Evolutionary conservation across 2,888 invertebrate species (phyloP).

Genomic region (Archaeoteleia sp.): DNA sequence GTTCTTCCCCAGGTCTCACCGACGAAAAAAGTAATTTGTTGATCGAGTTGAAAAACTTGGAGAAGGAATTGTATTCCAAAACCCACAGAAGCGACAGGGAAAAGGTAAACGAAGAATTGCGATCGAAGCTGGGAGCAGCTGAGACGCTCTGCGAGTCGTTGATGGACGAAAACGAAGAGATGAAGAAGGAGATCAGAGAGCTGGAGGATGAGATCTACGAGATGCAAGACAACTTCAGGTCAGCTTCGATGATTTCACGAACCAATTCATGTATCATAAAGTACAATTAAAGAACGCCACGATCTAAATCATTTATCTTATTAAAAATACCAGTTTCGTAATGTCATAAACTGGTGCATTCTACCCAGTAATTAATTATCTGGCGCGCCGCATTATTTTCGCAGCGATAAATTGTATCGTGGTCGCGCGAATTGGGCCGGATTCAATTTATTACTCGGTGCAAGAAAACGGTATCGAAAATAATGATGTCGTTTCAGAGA

Average conservation of each 20-base stretch:
- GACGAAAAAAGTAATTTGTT: conserved; percentile 77
- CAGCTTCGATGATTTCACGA: too few species aligned
- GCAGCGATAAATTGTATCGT: conserved; percentile 4
- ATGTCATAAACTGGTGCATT: too few species aligned
- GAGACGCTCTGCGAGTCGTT: conserved; percentile 94
- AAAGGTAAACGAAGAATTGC: conserved; percentile 78
- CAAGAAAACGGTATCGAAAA: conserved; percentile 5
- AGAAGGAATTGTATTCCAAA: conserved; percentile 65
- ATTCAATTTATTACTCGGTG: conserved; percentile 18
- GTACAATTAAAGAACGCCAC: too few species aligned
- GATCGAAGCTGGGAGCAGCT: conserved; percentile 89
- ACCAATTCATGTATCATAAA: too few species aligned
- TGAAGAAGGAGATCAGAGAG: conserved; percentile 93
- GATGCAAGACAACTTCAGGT: conserved; percentile 96
- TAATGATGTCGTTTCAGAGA: conserved; percentile 79
- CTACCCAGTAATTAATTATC: conserved; percentile 29
- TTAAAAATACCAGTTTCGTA: too few species aligned
- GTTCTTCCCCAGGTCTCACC: conserved; percentile 56
- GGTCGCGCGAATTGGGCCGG: not conserved
- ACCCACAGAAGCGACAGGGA: conserved; percentile 65
- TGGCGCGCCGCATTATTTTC: not conserved
- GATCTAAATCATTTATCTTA: too few species aligned
- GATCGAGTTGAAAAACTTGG: conserved; percentile 69
- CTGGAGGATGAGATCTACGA: conserved; percentile 99
- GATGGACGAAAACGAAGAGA: conserved; percentile 96